Evolutionary conservation across 2,797 vertebrate species (phyloP), one percentile per base, ranked within the genome.

Genomic region (Arctocebus calabarensis): DNA sequence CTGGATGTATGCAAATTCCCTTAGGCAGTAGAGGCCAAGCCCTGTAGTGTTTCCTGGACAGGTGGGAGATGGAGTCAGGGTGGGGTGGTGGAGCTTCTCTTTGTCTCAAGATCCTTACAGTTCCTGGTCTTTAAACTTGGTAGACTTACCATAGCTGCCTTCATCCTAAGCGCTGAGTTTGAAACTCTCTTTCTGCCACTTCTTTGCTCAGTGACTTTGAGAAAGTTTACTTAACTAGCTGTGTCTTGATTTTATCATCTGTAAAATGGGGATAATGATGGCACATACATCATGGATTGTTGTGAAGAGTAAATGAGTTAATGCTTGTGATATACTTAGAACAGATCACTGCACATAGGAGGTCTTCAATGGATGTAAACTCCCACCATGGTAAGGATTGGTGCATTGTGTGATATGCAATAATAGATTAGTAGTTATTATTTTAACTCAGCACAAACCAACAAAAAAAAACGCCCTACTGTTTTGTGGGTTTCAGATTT

Each of bases 1-100:
- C 99, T 99, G 98, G 99, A 99, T 99, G 99, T 99, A 98, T 94
- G 98, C 97, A 78, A 97, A 19, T 93, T 98, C 97, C 97, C 98
- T 94, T 85, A 23, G 64, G 16, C 14, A 61, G 59, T 25, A 10
- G 19, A 61, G 64, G 64, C 64, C 16, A 17, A 57, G 59, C 32
- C 66, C n/a, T 68, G 7, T 62, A 68, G 32, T 7, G 66, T n/a
- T n/a, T 22, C 16, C n/a, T 22, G 19, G 17, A 37, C 34, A 70
- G 34, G 68, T 16, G 1, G 34, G 22, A 34, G 34, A 4, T n/a
- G 8, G 8, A 37, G 66, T 64, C 0, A 34, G n/a, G 7, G 12
- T 8, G 19, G n/a, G 19, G 29, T 27, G 34, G 7, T 12, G 14
- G 68, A 9, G 68, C 12, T 34, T 57, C 14, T 20, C 7, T 66